phyloP scores from a whole-genome alignment of 2,797 vertebrate genomes.

The Ara ararauna region DNA sequence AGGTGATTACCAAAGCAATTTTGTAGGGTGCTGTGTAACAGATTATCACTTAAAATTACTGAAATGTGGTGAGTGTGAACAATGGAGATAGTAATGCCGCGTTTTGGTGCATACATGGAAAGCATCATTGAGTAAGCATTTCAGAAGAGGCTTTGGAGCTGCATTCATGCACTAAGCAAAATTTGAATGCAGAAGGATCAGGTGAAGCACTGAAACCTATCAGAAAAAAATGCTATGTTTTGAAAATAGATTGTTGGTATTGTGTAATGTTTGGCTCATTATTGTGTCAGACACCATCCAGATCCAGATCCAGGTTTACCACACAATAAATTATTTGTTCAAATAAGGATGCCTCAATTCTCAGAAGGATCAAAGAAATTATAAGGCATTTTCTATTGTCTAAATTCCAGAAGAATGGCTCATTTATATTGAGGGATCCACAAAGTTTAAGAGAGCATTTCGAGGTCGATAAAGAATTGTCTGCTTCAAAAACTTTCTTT shows the following conservation, averaged over 20 bases:
- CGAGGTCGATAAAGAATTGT: not conserved
- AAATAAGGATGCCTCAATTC: not conserved
- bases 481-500: slow-evolving; percentile 34
- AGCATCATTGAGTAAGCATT: not conserved
- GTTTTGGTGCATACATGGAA: not conserved
- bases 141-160: not conserved
- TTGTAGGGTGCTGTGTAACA: not conserved
- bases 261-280: not conserved
- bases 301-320: not conserved
- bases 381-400: not conserved
- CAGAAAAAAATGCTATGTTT: not conserved
- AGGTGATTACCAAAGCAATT: not conserved
- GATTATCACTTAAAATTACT: not conserved
- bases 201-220: not conserved
- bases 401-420: not conserved
- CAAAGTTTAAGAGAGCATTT: not conserved
- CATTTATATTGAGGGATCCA: not conserved
- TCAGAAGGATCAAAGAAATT: not conserved
- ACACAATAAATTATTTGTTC: not conserved
- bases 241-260: not conserved
- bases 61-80: not conserved
- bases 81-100: not conserved
- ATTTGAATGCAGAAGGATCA: not conserved
- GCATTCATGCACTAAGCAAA: not conserved
- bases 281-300: not conserved